Conservation (phyloP, 2,113 vertebrate genomes). For the Rattus rattus region DNA sequence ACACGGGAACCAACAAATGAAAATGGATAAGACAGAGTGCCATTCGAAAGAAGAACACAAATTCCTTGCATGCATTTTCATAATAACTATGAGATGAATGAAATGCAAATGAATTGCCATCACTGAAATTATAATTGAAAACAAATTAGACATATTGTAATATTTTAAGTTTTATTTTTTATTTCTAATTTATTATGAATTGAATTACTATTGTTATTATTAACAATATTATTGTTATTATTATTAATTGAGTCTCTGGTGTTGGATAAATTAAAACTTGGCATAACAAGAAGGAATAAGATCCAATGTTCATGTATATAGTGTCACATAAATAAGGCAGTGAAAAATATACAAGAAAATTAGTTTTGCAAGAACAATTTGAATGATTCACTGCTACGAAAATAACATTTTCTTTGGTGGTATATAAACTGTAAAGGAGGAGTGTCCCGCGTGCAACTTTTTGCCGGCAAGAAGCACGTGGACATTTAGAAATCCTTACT, state of each 20-base stretch:
- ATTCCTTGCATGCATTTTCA: not conserved
- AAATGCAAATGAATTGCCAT: not conserved
- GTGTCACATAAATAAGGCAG: not conserved
- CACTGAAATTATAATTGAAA: not conserved
- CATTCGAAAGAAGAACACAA: not conserved
- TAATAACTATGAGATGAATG: not conserved
- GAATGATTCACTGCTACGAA: not conserved
- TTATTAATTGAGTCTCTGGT: not conserved
- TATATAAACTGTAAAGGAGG: not conserved
- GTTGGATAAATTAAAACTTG: not conserved
- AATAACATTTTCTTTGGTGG: not conserved
- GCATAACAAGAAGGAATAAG: not conserved
- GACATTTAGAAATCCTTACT: too few species aligned
- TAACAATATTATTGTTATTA: not conserved
- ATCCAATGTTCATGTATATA: not conserved
- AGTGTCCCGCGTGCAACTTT: too few species aligned
- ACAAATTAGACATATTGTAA: not conserved
- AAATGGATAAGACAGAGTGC: not conserved
- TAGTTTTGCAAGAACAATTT: not conserved
- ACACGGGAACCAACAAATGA: not conserved
- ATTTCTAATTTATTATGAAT: constrained; percentile 28
- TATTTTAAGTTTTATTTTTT: not conserved
- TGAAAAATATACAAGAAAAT: not conserved
- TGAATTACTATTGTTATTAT: not conserved
- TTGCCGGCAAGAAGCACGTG: too few species aligned